Evolutionary conservation across 2,113 vertebrate genomes (phyloP), one percentile per base, ranked within the genome.

Genomic region (Protomyctophum bolini): DNA sequence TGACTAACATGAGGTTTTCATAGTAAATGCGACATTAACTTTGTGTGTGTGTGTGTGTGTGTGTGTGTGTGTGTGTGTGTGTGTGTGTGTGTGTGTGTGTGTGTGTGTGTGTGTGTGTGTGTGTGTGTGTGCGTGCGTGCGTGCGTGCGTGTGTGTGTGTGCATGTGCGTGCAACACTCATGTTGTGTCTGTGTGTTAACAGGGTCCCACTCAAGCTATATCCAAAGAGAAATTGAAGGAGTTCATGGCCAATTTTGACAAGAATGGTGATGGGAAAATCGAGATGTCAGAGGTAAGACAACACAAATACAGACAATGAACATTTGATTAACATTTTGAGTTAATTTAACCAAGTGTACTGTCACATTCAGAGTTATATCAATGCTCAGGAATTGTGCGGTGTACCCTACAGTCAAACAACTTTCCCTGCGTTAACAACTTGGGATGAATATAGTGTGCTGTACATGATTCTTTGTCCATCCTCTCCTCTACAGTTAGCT

Each of bases 211-310:
- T 54, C 82, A 90, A 1, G 79, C 78, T 60, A 64, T 69, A 0
- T 92, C 92, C 79, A 93, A 88, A 21, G 96, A 97, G 72, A 96
- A 96, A 90, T 94, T 98, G 94, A 97, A 94, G 80, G 95, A 96
- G 64, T 97, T 98, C 84, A 98, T 98, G 97, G 89, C 90, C 80
- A 98, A 94, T 73, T 96, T 98, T 0, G 97, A 99, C 88, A 95
- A 96, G 87, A 98, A 97, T 0, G 79, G 95, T 0, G 97, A 98
- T 0, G 95, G 96, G 7, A 96, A 92, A 80, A 98, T 98, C 0
- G 97, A 98, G 87, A 95, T 98, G 95, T 90, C 96, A 0, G 97
- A 98, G 95, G 97, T 98, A 89, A 93, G 76, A 68, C 10, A 15
- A 10, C 4, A 63, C 5, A 41, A 41, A 41, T 6, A 41, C 33